These are phyloP conservation scores for Amazona guildingii DNA, from an alignment of 2,113 vertebrate species.

Conservation along the genomic window DNA sequence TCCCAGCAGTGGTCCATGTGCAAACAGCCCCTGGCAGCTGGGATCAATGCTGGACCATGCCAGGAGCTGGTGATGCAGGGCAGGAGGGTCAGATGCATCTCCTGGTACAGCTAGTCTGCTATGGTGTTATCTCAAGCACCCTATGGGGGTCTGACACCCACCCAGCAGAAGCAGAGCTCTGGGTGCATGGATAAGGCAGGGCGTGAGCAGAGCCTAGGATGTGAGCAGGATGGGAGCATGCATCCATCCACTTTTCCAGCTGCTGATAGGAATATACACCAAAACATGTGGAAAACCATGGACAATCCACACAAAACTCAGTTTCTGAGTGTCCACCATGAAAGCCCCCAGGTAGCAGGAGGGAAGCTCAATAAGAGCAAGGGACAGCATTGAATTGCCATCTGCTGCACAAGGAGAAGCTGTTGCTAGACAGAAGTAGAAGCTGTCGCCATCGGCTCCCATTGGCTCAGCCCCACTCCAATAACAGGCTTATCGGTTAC, in stretches of 20 bases:
- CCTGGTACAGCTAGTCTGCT: neutral
- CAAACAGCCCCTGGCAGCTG: neutral
- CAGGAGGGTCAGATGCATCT: neutral
- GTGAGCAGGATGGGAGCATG: neutral
- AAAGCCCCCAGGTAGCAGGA: neutral
- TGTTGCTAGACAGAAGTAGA: slow-evolving; percentile 67
- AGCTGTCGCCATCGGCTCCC: neutral
- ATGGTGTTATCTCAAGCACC: neutral
- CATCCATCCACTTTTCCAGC: neutral
- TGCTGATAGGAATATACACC: neutral
- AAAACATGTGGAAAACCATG: neutral
- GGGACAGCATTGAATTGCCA: neutral
- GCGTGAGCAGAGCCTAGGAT: neutral
- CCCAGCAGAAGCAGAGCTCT: neutral
- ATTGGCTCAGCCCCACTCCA: slow-evolving; percentile 63
- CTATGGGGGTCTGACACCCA: accelerated
- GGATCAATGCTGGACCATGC: neutral
- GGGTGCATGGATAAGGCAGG: neutral
- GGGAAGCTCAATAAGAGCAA: neutral
- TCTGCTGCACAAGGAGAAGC: slow-evolving; percentile 38
- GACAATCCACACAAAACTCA: neutral
- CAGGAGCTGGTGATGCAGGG: accelerated
- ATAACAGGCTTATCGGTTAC: slow-evolving; percentile 62
- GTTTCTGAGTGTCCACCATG: neutral
- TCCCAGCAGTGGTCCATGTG: accelerated